phyloP scores from a whole-genome alignment of 2,888 invertebrate genomes.

The Ectemnius cavifrons region DNA sequence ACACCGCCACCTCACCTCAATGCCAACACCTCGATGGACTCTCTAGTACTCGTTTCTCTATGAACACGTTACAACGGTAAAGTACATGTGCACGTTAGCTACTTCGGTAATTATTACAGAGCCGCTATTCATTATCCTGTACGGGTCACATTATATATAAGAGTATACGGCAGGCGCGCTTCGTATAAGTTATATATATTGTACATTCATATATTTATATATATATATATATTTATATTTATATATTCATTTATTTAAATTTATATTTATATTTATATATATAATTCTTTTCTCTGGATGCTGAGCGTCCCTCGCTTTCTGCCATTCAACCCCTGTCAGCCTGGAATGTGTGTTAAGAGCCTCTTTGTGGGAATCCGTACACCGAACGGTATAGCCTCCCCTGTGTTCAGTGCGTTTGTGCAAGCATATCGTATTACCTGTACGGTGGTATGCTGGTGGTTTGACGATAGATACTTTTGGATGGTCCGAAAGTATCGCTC shows the following conservation, averaged over 20 bases:
- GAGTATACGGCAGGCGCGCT: slow-evolving; percentile 28
- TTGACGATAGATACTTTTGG: too few relatives aligned
- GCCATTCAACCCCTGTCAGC: not conserved
- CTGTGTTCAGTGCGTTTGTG: not conserved
- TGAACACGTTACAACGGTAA: slow-evolving; percentile 73
- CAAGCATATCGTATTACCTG: not conserved
- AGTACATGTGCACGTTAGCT: slow-evolving; percentile 68
- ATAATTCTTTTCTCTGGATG: slow-evolving; percentile 39
- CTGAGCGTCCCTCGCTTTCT: slow-evolving; percentile 23
- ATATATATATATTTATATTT: slow-evolving; percentile 29
- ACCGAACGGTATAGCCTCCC: not conserved
- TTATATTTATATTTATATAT: slow-evolving; percentile 27
- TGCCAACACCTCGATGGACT: slow-evolving; percentile 15
- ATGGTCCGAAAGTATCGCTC: too few relatives aligned
- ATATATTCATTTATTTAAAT: slow-evolving; percentile 17
- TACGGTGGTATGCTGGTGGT: too few relatives aligned
- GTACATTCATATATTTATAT: slow-evolving; percentile 19
- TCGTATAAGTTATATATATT: slow-evolving; percentile 24
- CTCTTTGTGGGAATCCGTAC: slow-evolving; percentile 4
- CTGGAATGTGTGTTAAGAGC: slow-evolving; percentile 6
- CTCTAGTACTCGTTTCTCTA: slow-evolving; percentile 62
- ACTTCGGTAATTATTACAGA: slow-evolving; percentile 56
- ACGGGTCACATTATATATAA: slow-evolving; percentile 43
- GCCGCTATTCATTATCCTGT: slow-evolving; percentile 50
- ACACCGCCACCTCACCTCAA: slow-evolving; percentile 1